Conservation (phyloP, 1,140 invertebrate species). For the Drosophila simulans region DNA sequence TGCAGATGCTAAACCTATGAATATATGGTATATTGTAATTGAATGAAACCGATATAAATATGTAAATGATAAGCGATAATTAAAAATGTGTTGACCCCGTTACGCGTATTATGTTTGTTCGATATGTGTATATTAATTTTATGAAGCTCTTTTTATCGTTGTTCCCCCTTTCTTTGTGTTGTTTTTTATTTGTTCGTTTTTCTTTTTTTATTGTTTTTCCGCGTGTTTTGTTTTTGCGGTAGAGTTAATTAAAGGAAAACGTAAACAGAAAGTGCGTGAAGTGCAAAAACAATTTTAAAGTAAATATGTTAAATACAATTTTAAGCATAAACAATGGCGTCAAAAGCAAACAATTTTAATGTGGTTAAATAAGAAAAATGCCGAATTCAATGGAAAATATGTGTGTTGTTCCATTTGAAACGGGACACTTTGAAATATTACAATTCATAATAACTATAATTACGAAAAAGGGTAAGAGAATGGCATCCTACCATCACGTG, state of each 20-base stretch:
- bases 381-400: constrained; percentile 33
- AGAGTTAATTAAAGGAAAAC: constrained; percentile 61
- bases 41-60: constrained; percentile 55
- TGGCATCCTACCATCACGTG: constrained; percentile 36
- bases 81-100: constrained; percentile 59
- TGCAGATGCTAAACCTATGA: constrained; percentile 63
- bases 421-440: constrained; percentile 39
- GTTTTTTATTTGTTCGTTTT: not conserved
- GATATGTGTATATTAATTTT: constrained; percentile 31
- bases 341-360: constrained; percentile 63
- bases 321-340: constrained; percentile 52
- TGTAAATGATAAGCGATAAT: constrained; percentile 61
- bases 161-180: not conserved
- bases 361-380: constrained; percentile 51
- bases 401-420: constrained; percentile 26
- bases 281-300: constrained; percentile 37
- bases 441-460: constrained; percentile 42
- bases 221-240: constrained; percentile 24
- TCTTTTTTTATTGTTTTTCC: not conserved
- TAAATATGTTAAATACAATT: constrained; percentile 62
- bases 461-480: constrained; percentile 27
- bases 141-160: constrained; percentile 11
- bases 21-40: constrained; percentile 59
- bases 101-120: constrained; percentile 15
- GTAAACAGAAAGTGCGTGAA: constrained; percentile 23